Evolutionary conservation across 2,113 vertebrate species (phyloP).

Genomic region (Malurus melanocephalus): DNA sequence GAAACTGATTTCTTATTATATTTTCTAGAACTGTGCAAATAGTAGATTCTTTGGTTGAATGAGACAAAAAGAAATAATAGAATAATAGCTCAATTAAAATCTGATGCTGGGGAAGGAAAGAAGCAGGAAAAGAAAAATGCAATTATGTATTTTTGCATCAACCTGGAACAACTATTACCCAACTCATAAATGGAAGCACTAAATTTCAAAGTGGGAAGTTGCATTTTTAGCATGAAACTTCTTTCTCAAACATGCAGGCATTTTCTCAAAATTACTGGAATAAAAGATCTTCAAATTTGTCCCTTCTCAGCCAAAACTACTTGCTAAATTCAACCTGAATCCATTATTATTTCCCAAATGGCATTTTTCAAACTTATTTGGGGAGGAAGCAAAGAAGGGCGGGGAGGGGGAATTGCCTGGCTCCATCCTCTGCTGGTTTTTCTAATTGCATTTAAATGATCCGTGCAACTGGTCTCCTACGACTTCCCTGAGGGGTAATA

Average conservation of each 20-base stretch:
- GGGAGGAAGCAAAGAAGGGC: background rate
- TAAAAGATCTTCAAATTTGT: background rate
- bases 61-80: background rate
- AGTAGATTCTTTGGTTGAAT: background rate
- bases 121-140: background rate
- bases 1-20: background rate
- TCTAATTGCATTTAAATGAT: constrained; percentile 67
- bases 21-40: background rate
- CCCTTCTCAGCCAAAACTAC: background rate
- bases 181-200: background rate
- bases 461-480: constrained; percentile 46
- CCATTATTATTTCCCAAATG: constrained; percentile 14
- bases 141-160: background rate
- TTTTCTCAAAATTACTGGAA: background rate
- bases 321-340: constrained; percentile 19
- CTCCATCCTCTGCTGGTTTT: constrained; percentile 56
- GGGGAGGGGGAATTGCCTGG: constrained; percentile 39
- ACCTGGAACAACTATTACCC: background rate
- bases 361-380: constrained; percentile 12
- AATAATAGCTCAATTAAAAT: background rate
- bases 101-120: background rate
- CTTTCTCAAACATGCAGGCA: background rate
- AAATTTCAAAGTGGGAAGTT: background rate
- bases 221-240: background rate
- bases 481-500: constrained; percentile 47